Percentiles rank a stretch among this genome's conserved stretches.
These are phyloP conservation scores for Alviniconcha marisindica DNA, from an alignment of 1,140 invertebrate genomes.

Conservation along the genomic window DNA sequence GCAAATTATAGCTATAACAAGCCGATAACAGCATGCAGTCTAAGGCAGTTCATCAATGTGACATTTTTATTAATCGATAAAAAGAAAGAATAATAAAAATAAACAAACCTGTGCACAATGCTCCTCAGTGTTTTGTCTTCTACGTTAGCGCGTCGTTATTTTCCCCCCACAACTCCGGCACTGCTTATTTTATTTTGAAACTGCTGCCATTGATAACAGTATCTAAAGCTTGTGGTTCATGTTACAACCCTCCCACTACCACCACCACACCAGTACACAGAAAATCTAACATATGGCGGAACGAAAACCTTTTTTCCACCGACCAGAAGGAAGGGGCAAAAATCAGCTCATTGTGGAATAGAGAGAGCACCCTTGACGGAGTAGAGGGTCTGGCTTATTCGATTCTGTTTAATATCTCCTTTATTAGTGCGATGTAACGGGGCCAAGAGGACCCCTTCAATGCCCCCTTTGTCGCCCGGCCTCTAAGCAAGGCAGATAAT, in stretches of 20 bases:
- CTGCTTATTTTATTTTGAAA: slow-evolving; percentile 2
- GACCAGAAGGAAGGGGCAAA: slow-evolving; percentile 20
- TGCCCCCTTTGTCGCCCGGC: slow-evolving; percentile 7
- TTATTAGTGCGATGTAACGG: slow-evolving; percentile 44
- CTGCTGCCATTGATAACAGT: not conserved
- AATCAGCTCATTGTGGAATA: slow-evolving; percentile 21
- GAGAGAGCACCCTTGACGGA: not conserved
- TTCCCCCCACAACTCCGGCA: not conserved
- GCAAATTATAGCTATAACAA: too few species aligned
- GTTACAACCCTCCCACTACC: not conserved
- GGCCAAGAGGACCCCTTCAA: slow-evolving; percentile 29
- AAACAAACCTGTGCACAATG: too few species aligned
- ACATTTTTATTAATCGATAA: too few species aligned
- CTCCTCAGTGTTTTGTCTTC: not conserved
- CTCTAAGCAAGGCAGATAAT: slow-evolving; percentile 34
- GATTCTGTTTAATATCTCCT: slow-evolving; percentile 45
- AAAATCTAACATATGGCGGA: slow-evolving; percentile 28
- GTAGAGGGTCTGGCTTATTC: slow-evolving; percentile 26
- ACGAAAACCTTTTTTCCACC: not conserved
- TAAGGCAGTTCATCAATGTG: too few species aligned
- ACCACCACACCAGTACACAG: too few species aligned
- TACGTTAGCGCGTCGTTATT: not conserved
- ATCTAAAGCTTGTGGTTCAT: not conserved
- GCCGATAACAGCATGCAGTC: too few species aligned
- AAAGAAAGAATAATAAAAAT: too few species aligned